Base-by-base conservation (phyloP, 2,888 invertebrate species). In the Chromoteleia sp. region DNA sequence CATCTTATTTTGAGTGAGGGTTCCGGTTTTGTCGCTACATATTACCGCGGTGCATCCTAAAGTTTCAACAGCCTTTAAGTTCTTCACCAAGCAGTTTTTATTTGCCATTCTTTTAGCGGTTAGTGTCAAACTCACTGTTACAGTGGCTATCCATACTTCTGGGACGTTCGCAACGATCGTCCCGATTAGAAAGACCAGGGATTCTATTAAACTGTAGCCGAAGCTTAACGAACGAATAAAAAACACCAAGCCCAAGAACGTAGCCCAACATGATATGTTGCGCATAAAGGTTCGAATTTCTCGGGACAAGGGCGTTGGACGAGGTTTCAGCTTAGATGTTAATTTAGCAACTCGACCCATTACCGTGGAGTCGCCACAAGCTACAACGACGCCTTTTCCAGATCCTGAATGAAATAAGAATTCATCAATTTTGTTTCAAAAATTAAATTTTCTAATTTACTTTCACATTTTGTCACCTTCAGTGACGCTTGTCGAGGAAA, bases 161-260 rank as follows among this genome's bases (percentile, higher is more conserved):
- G 96, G 96, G 7, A 96, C 96, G 88, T 96, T 96, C 0, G 96
- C 96, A 29, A 96, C 94, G 87, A 96, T 95, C 88, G 96, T 96
- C 63, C 96, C 96, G 82, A 96, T 94, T 91, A 95, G 93, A 84
- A 94, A 94, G 78, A 94, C 93, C 81, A 96, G 93, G 10, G 96
- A 96, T 71, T 94, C 93, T n/a, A 96, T 87, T 94, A 94, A 95
- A 87, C 92, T 93, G 83, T 93, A 93, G 70, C 95, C 94, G 77
- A 95, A 93, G 33, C 93, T 88, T 87, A 94, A 93, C 5, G 96
- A 95, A 92, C 96, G 94, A 81, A 94, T 75, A 91, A 96, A 96
- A 92, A 96, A 96, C 7, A 94, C 87, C 2, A 94, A 91, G 5
- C 96, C 96, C 36, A 95, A 93, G 84, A 94, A 92, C 58, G 95